These are phyloP conservation scores for Zeugodacus cucurbitae DNA, from an alignment of 1,140 invertebrate genomes.

Conservation along the genomic window DNA sequence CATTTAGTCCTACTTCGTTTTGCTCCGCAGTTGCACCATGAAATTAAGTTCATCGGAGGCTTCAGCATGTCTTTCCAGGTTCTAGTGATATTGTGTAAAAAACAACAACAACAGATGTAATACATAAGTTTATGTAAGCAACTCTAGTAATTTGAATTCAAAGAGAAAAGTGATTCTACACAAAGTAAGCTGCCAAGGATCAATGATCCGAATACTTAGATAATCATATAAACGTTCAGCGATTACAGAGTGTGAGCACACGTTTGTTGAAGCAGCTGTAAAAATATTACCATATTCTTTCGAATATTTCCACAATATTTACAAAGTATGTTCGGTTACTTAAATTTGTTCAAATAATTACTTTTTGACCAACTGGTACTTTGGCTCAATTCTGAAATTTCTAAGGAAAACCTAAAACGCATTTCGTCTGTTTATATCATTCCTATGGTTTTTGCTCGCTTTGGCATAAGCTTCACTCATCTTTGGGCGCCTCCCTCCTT, in stretches of 20 bases:
- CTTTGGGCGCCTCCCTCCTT: not conserved
- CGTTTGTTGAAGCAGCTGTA: no score
- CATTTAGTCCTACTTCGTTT: constrained; percentile 2
- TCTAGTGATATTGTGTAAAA: not conserved
- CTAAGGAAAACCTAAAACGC: no score
- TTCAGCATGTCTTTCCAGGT: not conserved
- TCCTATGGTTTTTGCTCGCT: not conserved
- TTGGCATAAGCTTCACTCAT: not conserved
- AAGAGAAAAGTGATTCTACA: not conserved
- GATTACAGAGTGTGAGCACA: no score
- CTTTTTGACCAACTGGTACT: no score
- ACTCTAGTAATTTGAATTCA: not conserved
- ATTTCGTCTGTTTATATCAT: no score
- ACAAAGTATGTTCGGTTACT: no score
- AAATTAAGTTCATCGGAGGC: constrained; percentile 20
- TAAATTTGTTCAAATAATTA: no score
- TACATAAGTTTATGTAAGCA: not conserved
- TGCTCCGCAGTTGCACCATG: not conserved
- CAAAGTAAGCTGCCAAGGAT: not conserved
- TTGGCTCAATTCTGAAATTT: no score
- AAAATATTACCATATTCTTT: no score
- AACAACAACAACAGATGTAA: not conserved
- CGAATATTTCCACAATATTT: no score
- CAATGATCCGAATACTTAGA: no score
- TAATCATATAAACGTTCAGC: no score